Percentiles rank a stretch among this genome's conserved stretches.
phyloP scores from a whole-genome alignment of 2,113 vertebrate genomes.

The Muntiacus muntjak region DNA sequence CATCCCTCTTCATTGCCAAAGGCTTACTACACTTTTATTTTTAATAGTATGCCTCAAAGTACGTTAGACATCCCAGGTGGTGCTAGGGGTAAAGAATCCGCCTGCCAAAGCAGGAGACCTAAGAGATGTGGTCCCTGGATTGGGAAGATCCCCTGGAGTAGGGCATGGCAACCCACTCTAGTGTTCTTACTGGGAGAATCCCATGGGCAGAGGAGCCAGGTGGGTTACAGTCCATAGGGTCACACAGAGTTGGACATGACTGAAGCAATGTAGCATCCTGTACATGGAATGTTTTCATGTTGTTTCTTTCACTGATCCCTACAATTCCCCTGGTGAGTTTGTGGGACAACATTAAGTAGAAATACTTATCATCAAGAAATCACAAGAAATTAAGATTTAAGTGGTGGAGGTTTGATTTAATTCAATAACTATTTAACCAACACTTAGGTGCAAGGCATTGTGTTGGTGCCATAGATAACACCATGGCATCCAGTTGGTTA shows the following conservation, averaged over 20 bases:
- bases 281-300: background rate
- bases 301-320: background rate
- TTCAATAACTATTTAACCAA: slow-evolving; percentile 1
- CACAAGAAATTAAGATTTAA: background rate
- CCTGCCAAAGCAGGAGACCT: background rate
- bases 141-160: background rate
- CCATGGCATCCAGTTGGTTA: background rate
- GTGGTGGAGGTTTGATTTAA: background rate
- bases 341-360: background rate
- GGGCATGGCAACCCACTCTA: background rate
- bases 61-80: background rate
- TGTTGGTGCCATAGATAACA: background rate
- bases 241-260: background rate
- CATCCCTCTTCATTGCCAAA: background rate
- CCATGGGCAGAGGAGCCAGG: background rate
- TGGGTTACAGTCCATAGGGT: background rate
- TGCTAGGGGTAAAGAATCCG: background rate
- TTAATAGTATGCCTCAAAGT: background rate
- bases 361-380: slow-evolving; percentile 8
- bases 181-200: background rate
- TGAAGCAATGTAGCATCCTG: background rate
- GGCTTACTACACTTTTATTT: background rate
- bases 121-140: background rate
- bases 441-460: background rate
- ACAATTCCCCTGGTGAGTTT: background rate